Evolutionary conservation across 2,113 vertebrate genomes (phyloP).

Genomic region (Ptilorrhoa leucosticta): DNA sequence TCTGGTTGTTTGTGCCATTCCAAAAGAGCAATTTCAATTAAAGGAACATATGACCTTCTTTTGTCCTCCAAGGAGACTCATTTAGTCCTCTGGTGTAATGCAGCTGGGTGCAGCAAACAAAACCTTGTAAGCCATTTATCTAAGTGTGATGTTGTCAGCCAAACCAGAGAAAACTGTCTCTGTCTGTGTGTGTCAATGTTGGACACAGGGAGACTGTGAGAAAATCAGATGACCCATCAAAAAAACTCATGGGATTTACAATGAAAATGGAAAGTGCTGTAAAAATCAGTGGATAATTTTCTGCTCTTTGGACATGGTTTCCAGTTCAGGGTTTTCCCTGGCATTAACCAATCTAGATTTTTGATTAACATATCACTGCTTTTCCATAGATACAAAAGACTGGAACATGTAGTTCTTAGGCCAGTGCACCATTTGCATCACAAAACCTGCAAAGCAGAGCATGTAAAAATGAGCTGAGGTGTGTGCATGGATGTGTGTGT

Average conservation of each 20-base stretch:
- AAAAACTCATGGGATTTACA: not conserved
- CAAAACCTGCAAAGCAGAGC: not conserved
- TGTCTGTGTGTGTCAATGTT: not conserved
- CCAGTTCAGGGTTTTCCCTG: not conserved
- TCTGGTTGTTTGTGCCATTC: not conserved
- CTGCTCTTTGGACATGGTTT: not conserved
- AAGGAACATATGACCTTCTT: not conserved
- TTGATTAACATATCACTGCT: not conserved
- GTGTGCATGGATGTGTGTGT: not conserved
- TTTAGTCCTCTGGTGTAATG: not conserved
- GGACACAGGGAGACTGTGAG: not conserved
- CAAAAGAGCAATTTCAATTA: conserved; percentile 4
- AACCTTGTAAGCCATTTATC: not conserved
- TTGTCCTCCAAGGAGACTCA: not conserved
- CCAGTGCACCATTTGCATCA: not conserved
- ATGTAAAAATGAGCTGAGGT: not conserved
- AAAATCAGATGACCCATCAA: not conserved
- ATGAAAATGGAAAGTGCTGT: not conserved
- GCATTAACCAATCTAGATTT: not conserved
- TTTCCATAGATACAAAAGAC: not conserved
- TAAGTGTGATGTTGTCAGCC: not conserved
- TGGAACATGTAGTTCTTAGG: not conserved
- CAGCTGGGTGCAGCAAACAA: not conserved
- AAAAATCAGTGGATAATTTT: not conserved
- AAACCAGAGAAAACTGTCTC: not conserved